Base-by-base conservation (phyloP, 2,888 invertebrate genomes). In the Volucella zonaria region DNA sequence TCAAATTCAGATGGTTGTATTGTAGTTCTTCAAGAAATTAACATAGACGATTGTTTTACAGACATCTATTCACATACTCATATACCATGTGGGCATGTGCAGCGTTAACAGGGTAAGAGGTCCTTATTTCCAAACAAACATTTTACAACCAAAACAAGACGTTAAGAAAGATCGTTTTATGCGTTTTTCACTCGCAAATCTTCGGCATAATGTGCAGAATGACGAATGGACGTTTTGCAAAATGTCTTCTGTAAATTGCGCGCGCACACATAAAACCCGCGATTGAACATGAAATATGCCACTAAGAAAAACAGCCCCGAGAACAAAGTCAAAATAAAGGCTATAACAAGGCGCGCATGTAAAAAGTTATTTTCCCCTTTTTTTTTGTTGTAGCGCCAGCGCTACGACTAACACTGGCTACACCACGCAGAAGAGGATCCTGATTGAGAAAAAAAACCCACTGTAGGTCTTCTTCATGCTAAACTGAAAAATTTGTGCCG, bases 371-470 rank as follows among this genome's bases (percentile, higher is more conserved):
- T 90, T 31, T 31, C 31, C 6, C 31, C 6, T 6, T 31, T 31
- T 31, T 31, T 31, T 89, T 89, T 89, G 89, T 83, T 88, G 88
- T 91, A 90, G 91, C 91, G 91, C 90, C 91, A 89, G 89, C 89
- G 87, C 87, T 87, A 31, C 31, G 31, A 31, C 6, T 31, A 87
- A 86, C 87, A 70, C 81, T 66, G 81, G 31, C 59, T 52, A 68
- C 51, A 61, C 73, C 51, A 61, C 73, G 70, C 38, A 54, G 70
- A 42, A 74, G 62, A 49, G 52, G 66, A 64, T 49, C 67, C 52
- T 58, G 52, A 61, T 51, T 64, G 51, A n/a, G 68, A 64, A 51
- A 31, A 31, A 31, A 31, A 52, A 77, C 23, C 61, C 58, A 70
- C 70, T 79, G 68, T 74, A 23, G 74, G 43, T 62, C 49, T 23